Base-by-base conservation (phyloP, 2,113 vertebrate genomes). In the Archilochus colubris region DNA sequence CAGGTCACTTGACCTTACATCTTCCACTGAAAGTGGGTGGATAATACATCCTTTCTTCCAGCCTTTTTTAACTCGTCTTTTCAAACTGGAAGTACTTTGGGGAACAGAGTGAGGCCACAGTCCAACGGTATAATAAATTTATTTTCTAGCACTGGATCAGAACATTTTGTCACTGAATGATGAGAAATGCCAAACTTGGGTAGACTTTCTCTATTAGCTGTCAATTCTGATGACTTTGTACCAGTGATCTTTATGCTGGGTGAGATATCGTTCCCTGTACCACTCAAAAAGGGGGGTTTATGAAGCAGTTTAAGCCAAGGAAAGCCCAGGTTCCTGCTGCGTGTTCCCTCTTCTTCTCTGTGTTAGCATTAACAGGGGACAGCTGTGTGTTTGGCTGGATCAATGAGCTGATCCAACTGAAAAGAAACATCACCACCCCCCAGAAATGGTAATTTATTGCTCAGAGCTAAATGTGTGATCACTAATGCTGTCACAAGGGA, bases 41-140 rank as follows among this genome's bases (percentile, higher is more conserved):
- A 91, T 81, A 96, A 90, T 93, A 24, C 36, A 67, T 51, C 48
- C 69, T 96, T 94, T 96, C 62, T 93, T 92, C 36, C n/a, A 68
- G 68, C 2, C 21, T 55, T 76, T 82, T 91, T 75, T 68, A 6
- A 24, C 36, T 75, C 88, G 38, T 30, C n/a, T 84, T 79, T 91
- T 86, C 64, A 89, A 72, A 88, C 31, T 83, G 83, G 33, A 88
- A 88, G 21, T 67, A 81, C 36, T 81, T 94, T 78, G 61, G 43
- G 14, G 28, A 86, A 59, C 22, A 82, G 55, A 13, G 59, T 43
- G 72, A 93, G 38, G 43, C 46, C 53, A 44, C 14, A 69, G 40
- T 51, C 89, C 51, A 70, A n/a, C 31, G 4, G 70, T 86, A 36
- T 13, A 83, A 90, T 83, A 90, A 43, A 33, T 91, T 81, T 86